These are phyloP conservation scores for Pelagia noctiluca DNA, from an alignment of 30 jellyfish, hydroid and myxozoan genomes.

Conservation along the genomic window DNA sequence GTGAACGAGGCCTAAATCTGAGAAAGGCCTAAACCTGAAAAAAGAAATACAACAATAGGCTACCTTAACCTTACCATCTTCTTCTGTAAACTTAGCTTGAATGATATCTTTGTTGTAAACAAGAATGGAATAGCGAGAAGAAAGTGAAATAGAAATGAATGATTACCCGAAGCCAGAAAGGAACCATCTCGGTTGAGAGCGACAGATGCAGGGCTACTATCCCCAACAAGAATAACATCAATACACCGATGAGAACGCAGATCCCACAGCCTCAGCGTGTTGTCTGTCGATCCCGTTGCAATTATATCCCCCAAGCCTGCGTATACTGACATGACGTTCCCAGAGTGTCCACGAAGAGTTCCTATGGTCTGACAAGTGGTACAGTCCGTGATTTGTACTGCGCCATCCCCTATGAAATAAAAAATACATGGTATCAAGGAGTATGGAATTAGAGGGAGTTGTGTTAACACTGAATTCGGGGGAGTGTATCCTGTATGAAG, in stretches of 20 bases:
- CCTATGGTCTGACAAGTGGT: constrained; percentile 85
- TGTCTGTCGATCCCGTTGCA: constrained; percentile 95
- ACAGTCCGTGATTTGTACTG: constrained; percentile 86
- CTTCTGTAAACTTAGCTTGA: neutral
- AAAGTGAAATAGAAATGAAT: neutral
- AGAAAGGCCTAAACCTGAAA: too few relatives aligned
- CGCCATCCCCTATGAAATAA: constrained; percentile 81
- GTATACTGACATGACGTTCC: constrained; percentile 89
- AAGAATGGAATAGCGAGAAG: too few relatives aligned
- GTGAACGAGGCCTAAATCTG: too few relatives aligned
- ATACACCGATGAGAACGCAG: constrained; percentile 92
- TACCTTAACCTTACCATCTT: too few relatives aligned
- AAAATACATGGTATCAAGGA: neutral
- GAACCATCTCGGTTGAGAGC: constrained; percentile 79
- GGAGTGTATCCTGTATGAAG: too few relatives aligned
- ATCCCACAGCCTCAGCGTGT: constrained; percentile 95
- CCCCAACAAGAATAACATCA: constrained; percentile 96
- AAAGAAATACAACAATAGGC: too few relatives aligned
- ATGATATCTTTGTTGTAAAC: too few relatives aligned
- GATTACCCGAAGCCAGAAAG: constrained; percentile 90
- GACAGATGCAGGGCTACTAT: constrained; percentile 93
- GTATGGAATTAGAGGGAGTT: too few relatives aligned
- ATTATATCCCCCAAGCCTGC: constrained; percentile 93
- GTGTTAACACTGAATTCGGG: too few relatives aligned
- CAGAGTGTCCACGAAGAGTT: constrained; percentile 91